Evolutionary conservation across 2,797 vertebrate genomes (phyloP), one percentile per base, ranked within the genome.

Genomic region (Brachyalestes nurse): DNA sequence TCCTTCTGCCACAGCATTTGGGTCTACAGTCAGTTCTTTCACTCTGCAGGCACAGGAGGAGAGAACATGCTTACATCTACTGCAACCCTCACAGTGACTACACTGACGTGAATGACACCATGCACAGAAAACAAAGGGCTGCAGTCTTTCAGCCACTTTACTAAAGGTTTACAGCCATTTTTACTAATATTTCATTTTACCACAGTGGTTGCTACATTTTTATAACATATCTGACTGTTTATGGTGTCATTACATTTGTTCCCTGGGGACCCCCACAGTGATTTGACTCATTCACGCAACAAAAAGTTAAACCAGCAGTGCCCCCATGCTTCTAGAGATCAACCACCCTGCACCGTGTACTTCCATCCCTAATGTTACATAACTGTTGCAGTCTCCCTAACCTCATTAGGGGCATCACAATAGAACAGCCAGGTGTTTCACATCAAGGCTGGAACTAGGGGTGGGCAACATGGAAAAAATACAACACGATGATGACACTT

Each of bases 11-110:
- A 95, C 85, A 0, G 93, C 91, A 87, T 88, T 95, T 21, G 97
- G 93, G 89, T 98, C 97, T 23, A 99, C 96, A 0, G 94, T 97
- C 87, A 99, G 90, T 87, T 99, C 98, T 92, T 99, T 99, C 78
- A 99, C 98, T 89, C 98, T 99, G 87, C 70, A 81, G 25, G 85
- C 80, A 83, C 49, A 84, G 14, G 25, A 28, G 61, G 25, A 77
- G 53, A 72, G 17, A 58, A 19, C 16, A 34, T 67, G 45, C 6
- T 72, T 2, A 58, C 34, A 51, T 66, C 55, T 51, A 34, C 74
- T 38, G 16, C 8, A 45, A 2, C 42, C 71, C 51, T 53, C 19
- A 25, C 14, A 62, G 1, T 28, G 72, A 76, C 19, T 61, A 57
- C 82, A 69, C 79, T 85, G 82, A 81, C 45, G 70, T 77, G 72